Base-by-base conservation (phyloP, 2,113 vertebrate genomes). In the Phaethon lepturus region DNA sequence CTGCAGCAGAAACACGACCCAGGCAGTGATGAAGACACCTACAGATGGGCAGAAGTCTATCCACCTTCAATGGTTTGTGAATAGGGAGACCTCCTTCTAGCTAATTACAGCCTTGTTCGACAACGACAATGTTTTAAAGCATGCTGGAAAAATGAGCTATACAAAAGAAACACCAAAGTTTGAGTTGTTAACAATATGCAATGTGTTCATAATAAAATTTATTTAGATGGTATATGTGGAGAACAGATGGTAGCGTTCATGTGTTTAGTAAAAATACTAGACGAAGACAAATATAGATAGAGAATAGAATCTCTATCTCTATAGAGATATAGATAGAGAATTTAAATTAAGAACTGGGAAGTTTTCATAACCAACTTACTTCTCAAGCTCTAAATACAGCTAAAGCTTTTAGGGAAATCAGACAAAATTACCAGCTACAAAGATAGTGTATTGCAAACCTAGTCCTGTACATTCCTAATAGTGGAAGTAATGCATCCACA, bases 251-350 rank as follows among this genome's bases (percentile, higher is more conserved):
- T 7, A 69, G 58, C 0, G 0, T 74, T 94, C 74, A 16, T 71
- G 55, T 71, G 81, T 94, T 94, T 79, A 84, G 76, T 85, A 87
- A 92, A 95, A 95, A 88, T 89, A 96, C 86, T 76, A 93, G 76
- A 93, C 1, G 4, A 96, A 96, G 91, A 90, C 81, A 91, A 95
- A 97, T 95, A 87, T 16, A 94, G 60, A 50, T 94, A 38, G 38
- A 38, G 38, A 38, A 38, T 38, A 38, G 38, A 38, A 38, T 38
- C 38, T 38, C 38, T 38, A 38, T 38, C 38, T 38, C 38, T 38
- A 38, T 38, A 38, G 38, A 38, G 38, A 38, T 38, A 38, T 38
- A 38, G 84, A 87, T 75, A 80, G 31, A 93, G 47, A 83, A 23
- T 95, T 96, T 88, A 88, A 95, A 95, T 74, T 52, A 94, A 95